phyloP scores from a whole-genome alignment of 2,888 invertebrate genomes.

The Tachystola acroxantha region DNA sequence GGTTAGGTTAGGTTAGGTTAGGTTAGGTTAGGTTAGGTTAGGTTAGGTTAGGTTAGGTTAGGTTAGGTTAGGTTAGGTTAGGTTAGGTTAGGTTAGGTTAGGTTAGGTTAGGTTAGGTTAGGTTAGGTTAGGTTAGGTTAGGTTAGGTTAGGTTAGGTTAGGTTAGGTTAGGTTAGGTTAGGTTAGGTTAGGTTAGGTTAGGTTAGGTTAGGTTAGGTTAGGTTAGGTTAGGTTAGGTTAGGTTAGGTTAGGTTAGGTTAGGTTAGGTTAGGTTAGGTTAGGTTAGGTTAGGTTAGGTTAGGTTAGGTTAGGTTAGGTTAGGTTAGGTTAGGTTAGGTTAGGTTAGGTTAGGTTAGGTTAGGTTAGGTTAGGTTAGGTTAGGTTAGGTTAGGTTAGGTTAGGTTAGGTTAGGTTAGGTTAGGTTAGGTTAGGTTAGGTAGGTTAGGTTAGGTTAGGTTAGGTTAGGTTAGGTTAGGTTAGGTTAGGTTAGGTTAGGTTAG shows the following conservation, averaged over 20 bases:
- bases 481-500: slow-evolving; percentile 12
- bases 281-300: too few species aligned
- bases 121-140: slow-evolving; percentile 11
- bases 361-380: too few species aligned
- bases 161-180: slow-evolving; percentile 14
- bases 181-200: slow-evolving; percentile 16
- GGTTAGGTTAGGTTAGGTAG: too few species aligned
- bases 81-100: slow-evolving; percentile 8
- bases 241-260: slow-evolving; percentile 4
- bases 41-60: slow-evolving; percentile 1
- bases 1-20: background rate
- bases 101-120: slow-evolving; percentile 4
- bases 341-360: too few species aligned
- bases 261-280: too few species aligned
- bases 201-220: slow-evolving; percentile 15
- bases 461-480: slow-evolving; percentile 9
- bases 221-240: slow-evolving; percentile 13
- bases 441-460: too few species aligned
- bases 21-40: background rate
- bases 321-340: too few species aligned
- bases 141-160: slow-evolving; percentile 16
- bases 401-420: too few species aligned
- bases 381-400: too few species aligned
- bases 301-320: background rate
- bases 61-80: slow-evolving; percentile 3